Base-by-base conservation (phyloP, 1,140 invertebrate species). In the Carposina sasakii region DNA sequence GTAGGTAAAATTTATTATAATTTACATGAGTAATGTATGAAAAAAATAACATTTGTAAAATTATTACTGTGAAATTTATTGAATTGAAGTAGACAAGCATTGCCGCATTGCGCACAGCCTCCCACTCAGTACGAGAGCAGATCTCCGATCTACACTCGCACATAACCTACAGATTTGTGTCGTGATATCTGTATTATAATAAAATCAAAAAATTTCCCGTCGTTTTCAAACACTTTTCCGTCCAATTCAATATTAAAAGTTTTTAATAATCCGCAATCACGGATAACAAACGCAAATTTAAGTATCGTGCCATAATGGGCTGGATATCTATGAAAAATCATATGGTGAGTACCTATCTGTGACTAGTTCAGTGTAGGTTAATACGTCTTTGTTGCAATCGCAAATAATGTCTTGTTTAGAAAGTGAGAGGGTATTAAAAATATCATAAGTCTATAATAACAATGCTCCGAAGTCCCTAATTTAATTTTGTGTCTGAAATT, bases 291-390 rank as follows among this genome's bases (percentile, higher is more conserved):
- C 55, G 51, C 19, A 81, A 81, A 69, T 54, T 72, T 26, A 72
- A 66, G 39, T 74, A 63, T 47, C 63, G 69, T 54, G 71, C 64
- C 20, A 81, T 71, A 48, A 83, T 83, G 79, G 79, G 79, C 33
- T 83, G 79, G 79, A 83, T 83, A 57, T 81, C 79, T 9, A 81
- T 83, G 72, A 83, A 83, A 67, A 83, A 81, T 71, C 76, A 83
- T 69, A 69, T 83, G 73, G 78, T 81, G 54, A 74, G 78, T 69
- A 44, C 5, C 31, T 13, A 33, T 13, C n/a, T 33, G 13, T 33
- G 15, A n/a, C n/a, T n/a, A n/a, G n/a, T n/a, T n/a, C n/a, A n/a
- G n/a, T n/a, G n/a, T n/a, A n/a, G n/a, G n/a, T n/a, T n/a, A n/a
- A n/a, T n/a, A n/a, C n/a, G n/a, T n/a, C n/a, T n/a, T n/a, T n/a